These are phyloP conservation scores for Clanis bilineata DNA, from an alignment of 2,888 invertebrate species.

Conservation along the genomic window DNA sequence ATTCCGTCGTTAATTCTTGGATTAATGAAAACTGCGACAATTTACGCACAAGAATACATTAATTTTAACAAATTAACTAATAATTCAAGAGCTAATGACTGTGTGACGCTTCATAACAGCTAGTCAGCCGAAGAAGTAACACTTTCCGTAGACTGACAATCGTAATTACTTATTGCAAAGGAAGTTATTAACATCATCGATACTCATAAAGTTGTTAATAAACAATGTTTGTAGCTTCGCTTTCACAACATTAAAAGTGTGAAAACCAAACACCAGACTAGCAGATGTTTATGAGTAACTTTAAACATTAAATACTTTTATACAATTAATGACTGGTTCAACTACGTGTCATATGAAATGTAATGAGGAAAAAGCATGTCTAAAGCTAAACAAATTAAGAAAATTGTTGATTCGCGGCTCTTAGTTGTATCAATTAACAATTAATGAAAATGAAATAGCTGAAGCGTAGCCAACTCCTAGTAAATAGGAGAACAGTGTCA, in stretches of 20 bases:
- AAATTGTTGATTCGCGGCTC: too few relatives aligned
- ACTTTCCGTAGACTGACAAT: neutral
- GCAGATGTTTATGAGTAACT: neutral
- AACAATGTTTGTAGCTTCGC: neutral
- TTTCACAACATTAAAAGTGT: neutral
- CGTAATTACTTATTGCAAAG: neutral
- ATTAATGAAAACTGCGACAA: constrained; percentile 66
- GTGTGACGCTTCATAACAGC: neutral
- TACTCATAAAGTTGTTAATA: neutral
- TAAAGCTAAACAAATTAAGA: too few relatives aligned
- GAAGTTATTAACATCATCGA: neutral
- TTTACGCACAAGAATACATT: constrained; percentile 38
- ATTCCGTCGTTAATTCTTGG: constrained; percentile 66
- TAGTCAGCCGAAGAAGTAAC: neutral
- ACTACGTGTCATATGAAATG: too few relatives aligned
- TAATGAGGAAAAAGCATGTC: too few relatives aligned
- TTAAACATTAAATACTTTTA: too few relatives aligned
- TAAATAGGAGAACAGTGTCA: neutral
- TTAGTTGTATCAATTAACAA: too few relatives aligned
- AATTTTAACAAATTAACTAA: constrained; percentile 36
- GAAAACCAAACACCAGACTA: neutral
- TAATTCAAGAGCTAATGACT: constrained; percentile 21
- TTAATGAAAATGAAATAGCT: too few relatives aligned
- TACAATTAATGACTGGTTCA: too few relatives aligned
- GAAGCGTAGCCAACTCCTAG: too few relatives aligned